phyloP scores from a whole-genome alignment of 2,113 vertebrate species.

The Sylvilagus bachmani region DNA sequence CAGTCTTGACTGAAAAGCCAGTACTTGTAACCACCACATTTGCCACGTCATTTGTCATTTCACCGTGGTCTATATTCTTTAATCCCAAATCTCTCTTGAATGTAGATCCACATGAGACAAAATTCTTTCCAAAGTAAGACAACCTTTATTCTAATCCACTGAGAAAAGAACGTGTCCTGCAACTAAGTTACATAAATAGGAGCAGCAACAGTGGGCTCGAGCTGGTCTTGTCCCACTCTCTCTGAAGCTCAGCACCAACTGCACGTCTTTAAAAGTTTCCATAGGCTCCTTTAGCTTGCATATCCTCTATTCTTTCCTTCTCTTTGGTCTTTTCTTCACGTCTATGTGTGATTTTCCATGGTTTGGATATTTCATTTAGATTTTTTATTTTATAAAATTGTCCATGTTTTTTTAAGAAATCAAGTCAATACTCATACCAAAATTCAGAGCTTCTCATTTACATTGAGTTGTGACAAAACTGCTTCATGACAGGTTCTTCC shows the following conservation, averaged over 20 bases:
- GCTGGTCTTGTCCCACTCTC: not conserved
- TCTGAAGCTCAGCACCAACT: not conserved
- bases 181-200: not conserved
- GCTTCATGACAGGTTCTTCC: not conserved
- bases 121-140: not conserved
- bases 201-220: accelerated
- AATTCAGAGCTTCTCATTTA: not conserved
- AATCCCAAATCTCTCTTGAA: not conserved
- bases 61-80: accelerated
- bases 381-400: not conserved
- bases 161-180: accelerated
- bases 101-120: not conserved
- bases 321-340: not conserved
- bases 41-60: not conserved
- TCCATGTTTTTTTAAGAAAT: not conserved
- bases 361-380: not conserved
- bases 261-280: not conserved
- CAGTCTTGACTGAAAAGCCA: not conserved
- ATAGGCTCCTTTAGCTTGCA: not conserved
- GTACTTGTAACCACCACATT: not conserved
- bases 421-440: not conserved
- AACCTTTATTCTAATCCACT: not conserved
- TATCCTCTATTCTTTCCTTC: accelerated
- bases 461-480: accelerated
- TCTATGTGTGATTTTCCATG: not conserved